A percentile compares a stretch with the other conserved stretches of the same genome.
These are phyloP conservation scores for Entomobrya proxima DNA, from an alignment of 2,888 invertebrate genomes.

Conservation along the genomic window DNA sequence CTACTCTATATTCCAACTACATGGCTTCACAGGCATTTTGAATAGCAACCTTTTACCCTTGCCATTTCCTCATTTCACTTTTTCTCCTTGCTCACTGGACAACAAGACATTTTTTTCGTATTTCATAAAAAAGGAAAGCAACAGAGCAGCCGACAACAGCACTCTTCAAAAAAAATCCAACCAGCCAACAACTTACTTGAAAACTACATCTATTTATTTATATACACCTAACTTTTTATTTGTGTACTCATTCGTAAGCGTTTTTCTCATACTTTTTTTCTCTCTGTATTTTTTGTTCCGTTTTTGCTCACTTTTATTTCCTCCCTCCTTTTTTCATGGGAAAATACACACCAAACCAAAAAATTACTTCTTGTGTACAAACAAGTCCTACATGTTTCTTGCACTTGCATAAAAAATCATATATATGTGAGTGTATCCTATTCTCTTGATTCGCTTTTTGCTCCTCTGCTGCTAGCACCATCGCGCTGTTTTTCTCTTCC, in stretches of 20 bases:
- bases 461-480: background rate
- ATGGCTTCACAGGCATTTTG: background rate
- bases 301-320: no score
- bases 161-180: background rate
- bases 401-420: background rate
- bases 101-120: background rate
- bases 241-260: background rate
- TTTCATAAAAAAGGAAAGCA: background rate
- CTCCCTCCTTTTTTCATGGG: conserved; percentile 1
- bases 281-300: no score
- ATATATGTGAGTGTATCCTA: background rate
- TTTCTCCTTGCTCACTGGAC: background rate
- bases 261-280: no score
- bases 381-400: no score
- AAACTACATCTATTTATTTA: background rate
- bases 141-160: background rate
- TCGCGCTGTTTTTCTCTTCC: background rate
- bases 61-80: background rate
- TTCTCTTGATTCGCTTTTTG: background rate
- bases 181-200: background rate
- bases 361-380: background rate
- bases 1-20: background rate
- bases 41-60: background rate
- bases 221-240: background rate
- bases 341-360: conserved; percentile 18